phyloP scores from a whole-genome alignment of 2,888 invertebrate species.

The Athrips mouffetella region DNA sequence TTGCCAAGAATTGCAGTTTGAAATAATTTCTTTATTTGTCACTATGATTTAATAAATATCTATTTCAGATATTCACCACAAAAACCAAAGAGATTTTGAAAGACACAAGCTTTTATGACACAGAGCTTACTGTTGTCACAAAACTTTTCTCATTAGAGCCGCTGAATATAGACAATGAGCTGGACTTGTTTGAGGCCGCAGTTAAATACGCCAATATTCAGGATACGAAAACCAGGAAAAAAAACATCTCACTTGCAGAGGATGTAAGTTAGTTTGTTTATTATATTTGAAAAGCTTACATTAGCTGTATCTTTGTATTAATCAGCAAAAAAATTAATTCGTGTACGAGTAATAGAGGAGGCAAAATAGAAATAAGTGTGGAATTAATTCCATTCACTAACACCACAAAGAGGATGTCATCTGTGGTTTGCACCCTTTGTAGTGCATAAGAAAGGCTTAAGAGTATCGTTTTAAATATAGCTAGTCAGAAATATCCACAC shows the following conservation, averaged over 20 bases:
- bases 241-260: background rate
- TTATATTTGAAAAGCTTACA: too few relatives aligned
- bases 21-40: background rate
- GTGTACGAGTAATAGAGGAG: too few relatives aligned
- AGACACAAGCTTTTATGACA: background rate
- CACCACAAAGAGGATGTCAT: too few relatives aligned
- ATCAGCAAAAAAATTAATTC: too few relatives aligned
- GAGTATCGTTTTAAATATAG: too few relatives aligned
- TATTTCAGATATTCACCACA: conserved; percentile 5
- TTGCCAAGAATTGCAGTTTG: background rate
- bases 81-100: conserved; percentile 8
- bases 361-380: too few relatives aligned
- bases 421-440: too few relatives aligned
- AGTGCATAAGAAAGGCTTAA: too few relatives aligned
- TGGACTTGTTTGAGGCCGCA: conserved; percentile 9
- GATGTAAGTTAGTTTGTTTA: background rate
- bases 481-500: too few relatives aligned
- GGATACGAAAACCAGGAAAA: background rate
- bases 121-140: background rate
- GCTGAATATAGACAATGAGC: conserved; percentile 9
- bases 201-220: conserved; percentile 1
- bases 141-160: conserved; percentile 7
- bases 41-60: background rate
- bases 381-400: too few relatives aligned
- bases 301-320: too few relatives aligned